phyloP scores from a whole-genome alignment of 2,888 invertebrate species.

The Lepidonotus clava region DNA sequence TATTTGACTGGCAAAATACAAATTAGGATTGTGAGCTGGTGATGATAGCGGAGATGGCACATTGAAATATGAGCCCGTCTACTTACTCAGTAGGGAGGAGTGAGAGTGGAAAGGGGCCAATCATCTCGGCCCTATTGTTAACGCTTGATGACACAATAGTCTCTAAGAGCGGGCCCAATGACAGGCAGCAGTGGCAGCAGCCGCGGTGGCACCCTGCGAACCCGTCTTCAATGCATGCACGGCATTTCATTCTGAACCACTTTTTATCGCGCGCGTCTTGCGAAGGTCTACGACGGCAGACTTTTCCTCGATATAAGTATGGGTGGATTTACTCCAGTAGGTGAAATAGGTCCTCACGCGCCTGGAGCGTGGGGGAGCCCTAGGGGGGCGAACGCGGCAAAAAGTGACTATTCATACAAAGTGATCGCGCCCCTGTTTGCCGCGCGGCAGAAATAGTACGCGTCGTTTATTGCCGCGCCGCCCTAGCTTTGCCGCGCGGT shows the following conservation, averaged over 20 bases:
- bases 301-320: too few relatives aligned
- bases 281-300: too few relatives aligned
- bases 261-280: too few relatives aligned
- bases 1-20: too few relatives aligned
- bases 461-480: not conserved
- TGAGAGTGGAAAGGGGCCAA: not conserved
- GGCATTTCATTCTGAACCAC: too few relatives aligned
- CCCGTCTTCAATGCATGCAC: too few relatives aligned
- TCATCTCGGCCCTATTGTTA: constrained; percentile 30
- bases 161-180: not conserved
- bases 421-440: not conserved
- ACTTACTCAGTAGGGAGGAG: not conserved
- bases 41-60: not conserved
- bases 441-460: not conserved
- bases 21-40: not conserved
- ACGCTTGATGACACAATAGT: constrained; percentile 16
- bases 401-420: not conserved
- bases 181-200: too few relatives aligned
- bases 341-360: too few relatives aligned
- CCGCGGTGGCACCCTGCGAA: too few relatives aligned
- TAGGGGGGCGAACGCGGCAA: too few relatives aligned
- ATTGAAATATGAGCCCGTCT: not conserved
- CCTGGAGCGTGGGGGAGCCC: too few relatives aligned
- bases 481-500: not conserved
- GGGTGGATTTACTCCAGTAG: too few relatives aligned